Conservation (phyloP, 1,140 invertebrate species). For the Zaprionus inermis region DNA sequence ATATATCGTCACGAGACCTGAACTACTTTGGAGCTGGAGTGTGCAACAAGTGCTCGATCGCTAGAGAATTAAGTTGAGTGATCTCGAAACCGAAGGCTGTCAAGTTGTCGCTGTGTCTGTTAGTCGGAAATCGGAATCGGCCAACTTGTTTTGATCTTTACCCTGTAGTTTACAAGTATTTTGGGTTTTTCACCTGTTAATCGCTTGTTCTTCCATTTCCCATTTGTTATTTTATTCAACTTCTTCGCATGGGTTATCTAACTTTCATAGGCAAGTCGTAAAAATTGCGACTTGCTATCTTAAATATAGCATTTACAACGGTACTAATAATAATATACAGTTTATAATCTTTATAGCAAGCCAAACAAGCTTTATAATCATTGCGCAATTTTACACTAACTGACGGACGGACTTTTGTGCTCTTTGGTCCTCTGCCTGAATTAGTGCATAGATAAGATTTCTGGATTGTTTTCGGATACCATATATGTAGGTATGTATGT, state of each 20-base stretch:
- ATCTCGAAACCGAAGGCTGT: conserved; percentile 44
- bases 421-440: conserved; percentile 5
- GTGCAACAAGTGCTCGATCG: conserved; percentile 28
- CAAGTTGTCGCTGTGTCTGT: conserved; percentile 7
- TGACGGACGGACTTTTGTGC: conserved; percentile 65
- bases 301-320: conserved; percentile 72
- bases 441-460: conserved; percentile 63
- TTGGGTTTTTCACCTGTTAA: conserved; percentile 19
- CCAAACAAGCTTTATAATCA: conserved; percentile 49
- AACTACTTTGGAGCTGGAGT: conserved; percentile 27
- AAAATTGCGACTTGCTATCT: conserved; percentile 60
- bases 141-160: conserved; percentile 47
- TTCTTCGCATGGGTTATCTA: conserved; percentile 37
- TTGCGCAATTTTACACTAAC: conserved; percentile 25
- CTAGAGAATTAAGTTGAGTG: conserved; percentile 41
- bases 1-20: conserved; percentile 41
- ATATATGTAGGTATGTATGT: conserved; percentile 22
- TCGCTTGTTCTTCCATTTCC: conserved; percentile 6
- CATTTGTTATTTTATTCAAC: conserved; percentile 19
- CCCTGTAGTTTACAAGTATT: conserved; percentile 25
- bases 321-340: conserved; percentile 69
- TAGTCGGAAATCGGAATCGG: conserved; percentile 18
- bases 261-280: conserved; percentile 48
- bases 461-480: neutral
- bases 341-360: conserved; percentile 70